A percentile compares a stretch with the other conserved stretches of the same genome.
phyloP scores from a whole-genome alignment of 2,113 vertebrate genomes.

The Lepus americanus region DNA sequence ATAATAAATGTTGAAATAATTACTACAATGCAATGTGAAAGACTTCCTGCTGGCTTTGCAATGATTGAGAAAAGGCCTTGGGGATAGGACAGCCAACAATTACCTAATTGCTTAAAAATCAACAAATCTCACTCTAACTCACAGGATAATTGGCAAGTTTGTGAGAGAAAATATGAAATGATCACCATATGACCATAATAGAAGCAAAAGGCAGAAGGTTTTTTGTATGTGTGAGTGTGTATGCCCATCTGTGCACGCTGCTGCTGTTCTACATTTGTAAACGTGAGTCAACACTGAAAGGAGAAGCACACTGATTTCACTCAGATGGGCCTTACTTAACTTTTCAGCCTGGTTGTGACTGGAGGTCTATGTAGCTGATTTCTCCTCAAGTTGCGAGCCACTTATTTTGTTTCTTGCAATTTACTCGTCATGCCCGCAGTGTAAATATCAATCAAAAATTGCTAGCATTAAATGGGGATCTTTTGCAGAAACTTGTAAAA shows the following conservation, averaged over 20 bases:
- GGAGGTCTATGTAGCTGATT: background rate
- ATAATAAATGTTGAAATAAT: slow-evolving; percentile 23
- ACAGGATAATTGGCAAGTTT: background rate
- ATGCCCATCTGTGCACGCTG: accelerated
- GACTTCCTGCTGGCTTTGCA: background rate
- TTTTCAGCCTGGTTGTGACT: background rate
- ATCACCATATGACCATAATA: slow-evolving; percentile 3
- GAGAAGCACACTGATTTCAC: background rate
- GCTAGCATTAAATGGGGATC: background rate
- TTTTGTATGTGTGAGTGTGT: background rate
- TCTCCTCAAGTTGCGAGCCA: background rate
- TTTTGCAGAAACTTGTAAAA: background rate
- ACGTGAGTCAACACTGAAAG: background rate
- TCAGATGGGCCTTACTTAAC: background rate
- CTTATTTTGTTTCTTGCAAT: background rate
- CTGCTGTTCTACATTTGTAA: background rate
- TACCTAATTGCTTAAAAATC: slow-evolving; percentile 33
- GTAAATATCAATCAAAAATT: background rate
- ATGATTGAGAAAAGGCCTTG: background rate
- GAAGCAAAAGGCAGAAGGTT: background rate
- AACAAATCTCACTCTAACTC: background rate
- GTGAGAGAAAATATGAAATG: slow-evolving; percentile 23
- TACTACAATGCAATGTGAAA: background rate
- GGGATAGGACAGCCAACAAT: background rate
- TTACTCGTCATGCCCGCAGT: background rate